Conservation (phyloP, 2,888 invertebrate genomes). For the Oasisia sp. region DNA sequence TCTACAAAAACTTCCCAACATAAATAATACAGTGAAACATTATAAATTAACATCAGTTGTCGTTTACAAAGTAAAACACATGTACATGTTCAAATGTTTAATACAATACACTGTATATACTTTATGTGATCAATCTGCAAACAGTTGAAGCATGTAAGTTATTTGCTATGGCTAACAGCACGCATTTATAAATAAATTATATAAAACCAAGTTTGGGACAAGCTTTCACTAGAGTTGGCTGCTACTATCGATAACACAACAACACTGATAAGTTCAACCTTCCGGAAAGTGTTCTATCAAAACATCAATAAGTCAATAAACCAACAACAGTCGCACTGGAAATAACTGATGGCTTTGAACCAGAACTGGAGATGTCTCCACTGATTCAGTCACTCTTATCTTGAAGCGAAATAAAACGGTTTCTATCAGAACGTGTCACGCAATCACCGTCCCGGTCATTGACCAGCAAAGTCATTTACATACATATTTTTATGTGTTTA, state of each 20-base stretch:
- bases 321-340: neutral
- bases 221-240: too few species aligned
- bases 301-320: constrained; percentile 17
- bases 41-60: neutral
- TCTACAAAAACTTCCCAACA: neutral
- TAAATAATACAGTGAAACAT: neutral
- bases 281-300: neutral
- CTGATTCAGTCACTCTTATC: neutral
- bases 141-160: too few species aligned
- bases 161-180: too few species aligned
- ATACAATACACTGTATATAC: too few species aligned
- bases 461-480: neutral
- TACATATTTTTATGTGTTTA: neutral
- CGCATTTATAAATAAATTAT: too few species aligned
- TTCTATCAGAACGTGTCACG: neutral
- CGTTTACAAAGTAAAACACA: neutral
- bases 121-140: too few species aligned
- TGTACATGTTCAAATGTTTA: neutral
- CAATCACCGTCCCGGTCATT: neutral
- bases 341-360: neutral
- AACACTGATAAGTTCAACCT: neutral
- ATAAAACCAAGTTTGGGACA: too few species aligned
- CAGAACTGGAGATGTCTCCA: neutral
- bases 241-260: neutral
- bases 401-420: neutral